These are phyloP conservation scores for Lasius fuliginosus DNA, from an alignment of 2,888 invertebrate genomes.

Conservation along the genomic window DNA sequence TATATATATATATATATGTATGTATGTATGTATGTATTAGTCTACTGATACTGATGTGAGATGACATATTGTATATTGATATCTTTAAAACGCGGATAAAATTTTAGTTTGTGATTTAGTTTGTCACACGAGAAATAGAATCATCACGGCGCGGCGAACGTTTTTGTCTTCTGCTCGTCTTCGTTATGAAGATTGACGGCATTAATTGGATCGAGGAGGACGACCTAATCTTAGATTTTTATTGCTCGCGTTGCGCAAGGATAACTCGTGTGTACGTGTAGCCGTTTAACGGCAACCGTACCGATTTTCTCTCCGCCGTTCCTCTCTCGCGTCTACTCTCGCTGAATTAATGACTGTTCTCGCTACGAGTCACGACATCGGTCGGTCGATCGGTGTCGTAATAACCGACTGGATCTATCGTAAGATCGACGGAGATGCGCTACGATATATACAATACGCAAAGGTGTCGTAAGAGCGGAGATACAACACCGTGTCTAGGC, in stretches of 20 bases:
- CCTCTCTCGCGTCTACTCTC: constrained; percentile 35
- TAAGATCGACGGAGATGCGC: constrained; percentile 47
- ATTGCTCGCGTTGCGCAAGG: constrained; percentile 55
- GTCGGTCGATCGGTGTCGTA: constrained; percentile 51
- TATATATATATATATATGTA: too few relatives aligned
- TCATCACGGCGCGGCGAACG: not conserved
- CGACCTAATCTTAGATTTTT: constrained; percentile 57
- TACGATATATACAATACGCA: constrained; percentile 47
- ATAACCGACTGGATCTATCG: constrained; percentile 44
- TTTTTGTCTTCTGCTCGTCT: constrained; percentile 13
- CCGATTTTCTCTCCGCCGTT: constrained; percentile 47
- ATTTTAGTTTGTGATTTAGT: not conserved
- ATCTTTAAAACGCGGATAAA: not conserved
- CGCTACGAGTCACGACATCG: constrained; percentile 21
- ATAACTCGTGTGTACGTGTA: not conserved
- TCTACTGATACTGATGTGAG: not conserved
- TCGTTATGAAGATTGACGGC: constrained; percentile 37
- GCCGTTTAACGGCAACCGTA: constrained; percentile 51
- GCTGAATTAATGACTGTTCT: constrained; percentile 62
- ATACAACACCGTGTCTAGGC: constrained; percentile 9
- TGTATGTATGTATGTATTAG: too few relatives aligned
- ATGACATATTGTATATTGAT: not conserved
- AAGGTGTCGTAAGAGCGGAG: constrained; percentile 47
- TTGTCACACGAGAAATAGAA: not conserved
- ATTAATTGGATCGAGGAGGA: constrained; percentile 57